phyloP scores from a whole-genome alignment of 2,113 vertebrate species.

The Noctilio leporinus region DNA sequence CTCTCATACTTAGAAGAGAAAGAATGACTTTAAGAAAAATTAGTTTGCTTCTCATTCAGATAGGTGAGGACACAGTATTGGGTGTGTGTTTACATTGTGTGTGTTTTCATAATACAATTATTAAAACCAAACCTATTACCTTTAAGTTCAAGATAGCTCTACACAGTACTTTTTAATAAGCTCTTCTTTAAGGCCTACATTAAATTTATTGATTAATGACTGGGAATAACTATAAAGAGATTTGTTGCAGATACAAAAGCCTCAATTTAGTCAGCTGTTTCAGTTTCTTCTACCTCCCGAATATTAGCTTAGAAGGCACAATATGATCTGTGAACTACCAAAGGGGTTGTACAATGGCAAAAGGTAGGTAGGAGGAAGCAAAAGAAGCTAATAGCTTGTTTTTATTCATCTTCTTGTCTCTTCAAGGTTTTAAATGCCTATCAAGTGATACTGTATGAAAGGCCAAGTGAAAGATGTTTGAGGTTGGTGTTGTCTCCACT shows the following conservation, averaged over 20 bases:
- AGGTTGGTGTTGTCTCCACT: neutral
- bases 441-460: neutral
- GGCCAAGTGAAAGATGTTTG: neutral
- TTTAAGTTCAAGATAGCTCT: neutral
- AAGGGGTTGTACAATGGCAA: neutral
- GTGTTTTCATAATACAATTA: neutral
- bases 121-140: neutral
- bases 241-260: neutral
- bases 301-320: neutral
- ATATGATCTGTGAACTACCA: neutral
- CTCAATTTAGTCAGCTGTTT: neutral
- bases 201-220: neutral
- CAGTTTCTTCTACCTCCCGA: neutral
- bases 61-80: neutral
- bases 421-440: neutral
- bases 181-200: neutral
- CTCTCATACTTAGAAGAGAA: neutral
- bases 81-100: neutral
- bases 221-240: neutral
- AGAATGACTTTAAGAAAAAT: neutral
- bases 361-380: neutral
- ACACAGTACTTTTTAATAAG: neutral
- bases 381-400: neutral
- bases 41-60: neutral
- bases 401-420: neutral